Base-by-base conservation (phyloP, 2,113 vertebrate species). In the Urocolius indicus region DNA sequence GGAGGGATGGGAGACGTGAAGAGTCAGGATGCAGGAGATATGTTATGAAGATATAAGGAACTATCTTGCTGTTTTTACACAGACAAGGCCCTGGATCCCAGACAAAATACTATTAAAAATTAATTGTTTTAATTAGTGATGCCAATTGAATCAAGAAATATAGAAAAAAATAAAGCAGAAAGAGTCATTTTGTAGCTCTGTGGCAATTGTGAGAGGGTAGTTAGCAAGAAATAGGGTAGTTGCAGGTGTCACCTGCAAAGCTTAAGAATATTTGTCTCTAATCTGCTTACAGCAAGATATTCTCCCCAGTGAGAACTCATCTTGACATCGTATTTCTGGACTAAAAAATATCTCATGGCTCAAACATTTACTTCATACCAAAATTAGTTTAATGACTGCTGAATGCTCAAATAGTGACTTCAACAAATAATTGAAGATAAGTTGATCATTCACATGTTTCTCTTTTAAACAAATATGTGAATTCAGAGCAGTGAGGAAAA, bases 371-470 rank as follows among this genome's bases (percentile, higher is more conserved):
- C 34, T 83, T 93, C 63, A 55, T 55, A 62, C 14, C 63, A 74
- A 54, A 83, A 69, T 61, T 32, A 2, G n/a, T 57, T 87, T 77
- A 80, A 43, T 61, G 36, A 69, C 63, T 62, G n/a, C 36, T 88
- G 36, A 73, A 30, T 80, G 36, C 32, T 79, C 32, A 58, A 74
- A 65, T 2, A 88, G 17, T 38, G 18, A 62, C 57, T 73, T 83
- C 32, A 84, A 48, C 21, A 36, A 76, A 2, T 30, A 76, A 51
- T 10, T 22, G 20, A 52, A 71, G 32, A 1, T 30, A 66, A 65
- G 54, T 45, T 48, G 26, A 19, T 57, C 26, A 27, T 76, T 73
- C 65, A 65, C 0, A 0, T 1, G 2, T 68, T 90, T 36, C 41
- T 61, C 57, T 36, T 18, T 93, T 55, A 74, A 93, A 74, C 26